A percentile compares a stretch with the other conserved stretches of the same genome.
Conservation (phyloP, 2,797 vertebrate genomes). For the Gila robusta region DNA sequence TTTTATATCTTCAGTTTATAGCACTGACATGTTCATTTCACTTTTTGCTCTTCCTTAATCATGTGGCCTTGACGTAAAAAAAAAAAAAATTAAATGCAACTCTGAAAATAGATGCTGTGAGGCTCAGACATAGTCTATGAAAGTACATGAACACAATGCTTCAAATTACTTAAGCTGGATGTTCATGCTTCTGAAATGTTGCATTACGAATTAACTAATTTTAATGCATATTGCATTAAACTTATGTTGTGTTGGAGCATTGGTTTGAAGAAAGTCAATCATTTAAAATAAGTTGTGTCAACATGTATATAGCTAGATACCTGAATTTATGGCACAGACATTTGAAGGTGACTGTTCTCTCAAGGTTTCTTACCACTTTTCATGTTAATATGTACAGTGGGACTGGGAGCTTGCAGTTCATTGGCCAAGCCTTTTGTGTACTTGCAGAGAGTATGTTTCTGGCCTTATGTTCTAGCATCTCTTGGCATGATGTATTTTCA, state of each 20-base stretch:
- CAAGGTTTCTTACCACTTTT: background rate
- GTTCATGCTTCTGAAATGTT: background rate
- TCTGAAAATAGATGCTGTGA: background rate
- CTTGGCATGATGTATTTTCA: background rate
- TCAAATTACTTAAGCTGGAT: background rate
- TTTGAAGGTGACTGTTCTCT: background rate
- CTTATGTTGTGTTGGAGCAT: background rate
- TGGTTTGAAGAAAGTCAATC: background rate
- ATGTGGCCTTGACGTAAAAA: background rate
- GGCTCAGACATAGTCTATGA: background rate
- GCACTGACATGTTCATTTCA: conserved; percentile 69
- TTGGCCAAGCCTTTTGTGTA: background rate
- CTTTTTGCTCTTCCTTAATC: conserved; percentile 25
- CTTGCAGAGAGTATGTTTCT: conserved; percentile 20
- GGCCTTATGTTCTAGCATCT: background rate
- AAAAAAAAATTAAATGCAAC: background rate
- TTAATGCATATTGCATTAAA: background rate
- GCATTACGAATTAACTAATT: background rate
- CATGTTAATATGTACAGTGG: background rate
- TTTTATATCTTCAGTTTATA: conserved; percentile 44
- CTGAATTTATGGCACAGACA: background rate
- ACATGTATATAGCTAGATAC: background rate
- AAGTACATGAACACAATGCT: background rate
- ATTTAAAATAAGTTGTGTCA: background rate
- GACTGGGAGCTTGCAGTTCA: background rate